Evolutionary conservation across 2,113 vertebrate genomes (phyloP).

Genomic region (Sphyrna mokarran): DNA sequence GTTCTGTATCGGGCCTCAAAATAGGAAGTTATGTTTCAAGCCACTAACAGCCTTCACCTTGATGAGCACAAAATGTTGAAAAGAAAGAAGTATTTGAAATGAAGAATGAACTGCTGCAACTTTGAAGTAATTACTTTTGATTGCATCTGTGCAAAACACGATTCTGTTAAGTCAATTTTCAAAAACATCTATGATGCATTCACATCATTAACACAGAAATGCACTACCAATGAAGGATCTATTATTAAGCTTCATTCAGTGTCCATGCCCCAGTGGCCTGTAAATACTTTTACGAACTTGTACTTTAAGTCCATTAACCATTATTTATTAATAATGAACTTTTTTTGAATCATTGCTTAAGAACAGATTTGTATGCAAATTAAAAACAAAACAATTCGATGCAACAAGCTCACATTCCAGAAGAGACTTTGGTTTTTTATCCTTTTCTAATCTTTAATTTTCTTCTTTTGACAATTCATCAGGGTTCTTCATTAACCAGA

Average conservation of each 20-base stretch:
- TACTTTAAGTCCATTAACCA: not conserved
- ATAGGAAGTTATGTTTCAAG: not conserved
- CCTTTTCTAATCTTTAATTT: not conserved
- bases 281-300: not conserved
- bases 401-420: not conserved
- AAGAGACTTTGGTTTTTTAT: not conserved
- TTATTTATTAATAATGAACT: not conserved
- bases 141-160: not conserved
- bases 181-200: not conserved
- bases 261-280: not conserved
- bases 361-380: not conserved
- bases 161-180: not conserved
- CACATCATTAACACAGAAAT: not conserved
- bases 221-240: not conserved
- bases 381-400: not conserved
- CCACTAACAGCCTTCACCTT: not conserved
- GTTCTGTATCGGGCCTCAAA: not conserved
- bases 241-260: not conserved
- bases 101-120: not conserved
- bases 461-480: not conserved
- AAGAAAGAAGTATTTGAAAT: not conserved
- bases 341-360: not conserved
- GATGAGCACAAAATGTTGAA: not conserved
- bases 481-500: not conserved
- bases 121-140: not conserved